A percentile compares a stretch with the other conserved stretches of the same genome.
phyloP scores from a whole-genome alignment of 1,140 invertebrate genomes.

The Hylaeus volcanicus region DNA sequence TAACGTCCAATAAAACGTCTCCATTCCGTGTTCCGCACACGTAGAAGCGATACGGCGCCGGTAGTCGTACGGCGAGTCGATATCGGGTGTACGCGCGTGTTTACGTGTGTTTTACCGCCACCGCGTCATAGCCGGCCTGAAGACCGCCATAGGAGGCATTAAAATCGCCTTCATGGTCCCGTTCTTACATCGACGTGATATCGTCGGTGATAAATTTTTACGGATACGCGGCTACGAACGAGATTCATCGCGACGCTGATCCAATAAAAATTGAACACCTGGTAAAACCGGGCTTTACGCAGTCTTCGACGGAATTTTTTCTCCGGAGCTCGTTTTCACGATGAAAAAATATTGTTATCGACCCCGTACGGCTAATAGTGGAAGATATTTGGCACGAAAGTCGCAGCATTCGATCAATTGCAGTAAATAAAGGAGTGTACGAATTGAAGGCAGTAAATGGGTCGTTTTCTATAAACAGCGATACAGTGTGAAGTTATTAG shows the following conservation, averaged over 20 bases:
- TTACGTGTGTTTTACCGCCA: neutral
- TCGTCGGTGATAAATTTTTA: conserved; percentile 26
- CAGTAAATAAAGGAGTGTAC: too few relatives aligned
- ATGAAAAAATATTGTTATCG: neutral
- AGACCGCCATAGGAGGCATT: conserved; percentile 17
- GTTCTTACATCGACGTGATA: conserved; percentile 29
- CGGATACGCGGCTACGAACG: conserved; percentile 13
- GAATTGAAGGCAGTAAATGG: too few relatives aligned
- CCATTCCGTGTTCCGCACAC: conserved; percentile 53
- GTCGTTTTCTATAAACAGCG: too few relatives aligned
- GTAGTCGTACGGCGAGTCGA: conserved; percentile 41
- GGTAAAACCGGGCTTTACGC: neutral
- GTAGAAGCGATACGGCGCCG: conserved; percentile 44
- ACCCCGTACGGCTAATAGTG: neutral
- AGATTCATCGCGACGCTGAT: conserved; percentile 20
- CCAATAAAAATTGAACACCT: conserved; percentile 27
- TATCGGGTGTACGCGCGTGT: conserved; percentile 36
- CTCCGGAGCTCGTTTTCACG: neutral
- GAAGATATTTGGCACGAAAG: neutral
- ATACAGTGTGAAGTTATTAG: too few relatives aligned
- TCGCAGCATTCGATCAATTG: neutral
- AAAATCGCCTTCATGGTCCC: conserved; percentile 34
- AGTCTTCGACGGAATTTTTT: conserved; percentile 1
- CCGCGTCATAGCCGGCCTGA: conserved; percentile 8
- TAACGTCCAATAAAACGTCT: conserved; percentile 69